These are phyloP conservation scores for Clytia hemisphaerica DNA, from an alignment of 30 jellyfish, hydroid and myxozoan genomes.

Conservation along the genomic window DNA sequence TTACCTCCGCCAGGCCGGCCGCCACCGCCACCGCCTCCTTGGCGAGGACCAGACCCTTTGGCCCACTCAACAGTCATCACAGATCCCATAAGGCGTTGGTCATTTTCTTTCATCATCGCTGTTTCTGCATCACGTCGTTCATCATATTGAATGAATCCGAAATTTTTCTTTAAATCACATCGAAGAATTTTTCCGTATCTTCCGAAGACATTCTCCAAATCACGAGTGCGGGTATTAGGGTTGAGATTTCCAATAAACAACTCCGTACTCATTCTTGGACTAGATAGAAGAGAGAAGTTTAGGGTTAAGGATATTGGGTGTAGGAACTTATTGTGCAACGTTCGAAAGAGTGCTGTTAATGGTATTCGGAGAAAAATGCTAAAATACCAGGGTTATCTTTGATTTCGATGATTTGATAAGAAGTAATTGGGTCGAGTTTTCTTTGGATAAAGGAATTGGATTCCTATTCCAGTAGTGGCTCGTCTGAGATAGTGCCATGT, in stretches of 20 bases:
- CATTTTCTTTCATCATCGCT: conserved; percentile 79
- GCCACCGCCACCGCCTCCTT: conserved; percentile 14
- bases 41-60: conserved; percentile 78
- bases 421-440: no score
- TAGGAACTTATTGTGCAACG: no score
- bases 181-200: conserved; percentile 36
- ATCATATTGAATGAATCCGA: conserved; percentile 33
- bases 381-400: no score
- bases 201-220: conserved; percentile 34
- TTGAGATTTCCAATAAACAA: conserved; percentile 41
- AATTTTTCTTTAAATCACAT: conserved; percentile 36
- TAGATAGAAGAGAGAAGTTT: no score
- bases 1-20: conserved; percentile 24
- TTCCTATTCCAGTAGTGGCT: no score
- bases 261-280: conserved; percentile 26
- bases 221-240: conserved; percentile 43
- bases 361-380: no score
- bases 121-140: conserved; percentile 45
- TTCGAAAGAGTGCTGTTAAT: no score
- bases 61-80: conserved; percentile 93
- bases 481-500: no score
- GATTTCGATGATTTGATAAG: no score
- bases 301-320: no score
- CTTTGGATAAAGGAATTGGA: no score
- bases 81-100: conserved; percentile 82